Evolutionary conservation across 2,888 invertebrate species (phyloP), one percentile per base, ranked within the genome.

Genomic region (Hyposoter didymator): DNA sequence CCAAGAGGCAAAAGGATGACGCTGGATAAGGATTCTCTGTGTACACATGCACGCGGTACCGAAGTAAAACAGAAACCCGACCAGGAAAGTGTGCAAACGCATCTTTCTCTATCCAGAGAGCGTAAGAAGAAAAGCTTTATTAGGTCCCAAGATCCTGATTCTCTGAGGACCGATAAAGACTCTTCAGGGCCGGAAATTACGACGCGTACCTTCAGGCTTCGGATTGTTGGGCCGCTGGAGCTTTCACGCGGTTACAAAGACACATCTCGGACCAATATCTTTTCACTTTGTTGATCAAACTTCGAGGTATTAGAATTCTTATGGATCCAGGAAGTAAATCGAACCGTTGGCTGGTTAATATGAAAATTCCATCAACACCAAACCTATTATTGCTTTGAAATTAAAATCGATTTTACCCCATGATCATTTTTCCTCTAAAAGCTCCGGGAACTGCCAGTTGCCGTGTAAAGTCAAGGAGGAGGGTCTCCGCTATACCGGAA

Each of bases 161-260:
- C 87, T 83, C 87, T 6, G 47, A 69, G 76, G 88, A 43, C 85
- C 88, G 78, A 88, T 88, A 87, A 84, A 87, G 84, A 87, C 82
- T 83, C 78, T 55, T 85, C 78, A 70, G 82, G 84, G 84, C 85
- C 84, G 82, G 82, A 82, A 85, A 85, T 82, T 85, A 82, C 85
- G 79, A 82, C 84, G 43, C 19, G 62, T 43, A 62, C 55, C 80
- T 81, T 70, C 66, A 76, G 80, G 59, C 74, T 80, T 67, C 39
- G 72, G 66, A 59, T 70, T 35, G 75, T 12, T 12, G 43, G 64
- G 43, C 59, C 22, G 49, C 49, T 47, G 78, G 67, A 82, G 17
- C 22, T 66, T 66, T 74, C 52, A 69, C 59, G 78, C 59, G 78
- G 78, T 69, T 74, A 78, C 59, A 43, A 52, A n/a, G 22, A 32